These are phyloP conservation scores for Zosterops lateralis DNA, from an alignment of 2,113 vertebrate genomes.

Conservation along the genomic window DNA sequence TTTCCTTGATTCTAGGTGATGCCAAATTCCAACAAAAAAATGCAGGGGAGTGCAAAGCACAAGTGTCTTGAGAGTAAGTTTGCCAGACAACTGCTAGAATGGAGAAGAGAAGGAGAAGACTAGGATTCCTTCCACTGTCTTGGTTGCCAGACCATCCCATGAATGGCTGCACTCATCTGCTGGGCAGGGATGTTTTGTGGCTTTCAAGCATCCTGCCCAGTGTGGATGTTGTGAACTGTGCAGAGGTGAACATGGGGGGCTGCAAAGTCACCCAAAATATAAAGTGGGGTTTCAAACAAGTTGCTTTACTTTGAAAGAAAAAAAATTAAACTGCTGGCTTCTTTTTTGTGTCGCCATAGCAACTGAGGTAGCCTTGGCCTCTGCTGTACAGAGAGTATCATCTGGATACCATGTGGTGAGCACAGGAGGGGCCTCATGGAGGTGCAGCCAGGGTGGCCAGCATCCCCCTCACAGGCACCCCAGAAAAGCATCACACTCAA, in stretches of 20 bases:
- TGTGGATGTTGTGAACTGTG: rapidly evolving
- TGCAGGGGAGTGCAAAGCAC: neutral
- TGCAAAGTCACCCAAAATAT: neutral
- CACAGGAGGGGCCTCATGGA: neutral
- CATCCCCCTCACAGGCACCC: neutral
- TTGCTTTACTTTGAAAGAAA: neutral
- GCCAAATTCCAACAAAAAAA: neutral
- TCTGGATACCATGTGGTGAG: rapidly evolving
- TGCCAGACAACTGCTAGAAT: neutral
- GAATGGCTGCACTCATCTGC: neutral
- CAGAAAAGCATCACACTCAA: rapidly evolving
- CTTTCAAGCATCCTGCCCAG: neutral
- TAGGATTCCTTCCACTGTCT: neutral
- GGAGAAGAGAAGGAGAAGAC: neutral
- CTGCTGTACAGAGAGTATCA: neutral
- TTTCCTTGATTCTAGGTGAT: neutral
- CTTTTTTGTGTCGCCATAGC: neutral
- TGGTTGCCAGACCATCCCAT: rapidly evolving
- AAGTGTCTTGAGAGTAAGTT: neutral
- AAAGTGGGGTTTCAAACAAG: neutral
- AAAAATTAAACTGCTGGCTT: neutral
- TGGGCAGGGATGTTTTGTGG: neutral
- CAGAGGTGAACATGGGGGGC: neutral
- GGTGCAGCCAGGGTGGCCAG: neutral
- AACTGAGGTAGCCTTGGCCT: neutral